phyloP scores from a whole-genome alignment of 2,113 vertebrate genomes.

The Panurus biarmicus region DNA sequence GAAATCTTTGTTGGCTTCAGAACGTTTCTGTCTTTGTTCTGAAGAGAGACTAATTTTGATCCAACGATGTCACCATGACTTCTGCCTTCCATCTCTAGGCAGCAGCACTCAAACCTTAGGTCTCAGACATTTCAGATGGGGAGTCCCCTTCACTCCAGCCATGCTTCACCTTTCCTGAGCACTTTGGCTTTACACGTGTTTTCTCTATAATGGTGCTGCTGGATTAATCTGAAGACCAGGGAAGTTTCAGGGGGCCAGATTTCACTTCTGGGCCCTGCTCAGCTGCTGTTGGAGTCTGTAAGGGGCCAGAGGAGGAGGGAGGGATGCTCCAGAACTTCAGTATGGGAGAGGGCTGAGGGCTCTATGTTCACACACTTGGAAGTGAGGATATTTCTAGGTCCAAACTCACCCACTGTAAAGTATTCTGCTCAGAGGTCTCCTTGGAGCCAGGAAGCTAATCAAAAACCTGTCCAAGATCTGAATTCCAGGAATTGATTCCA shows the following conservation, averaged over 20 bases:
- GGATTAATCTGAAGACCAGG: background rate
- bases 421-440: background rate
- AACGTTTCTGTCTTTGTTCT: background rate
- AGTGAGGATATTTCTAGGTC: background rate
- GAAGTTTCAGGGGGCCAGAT: background rate
- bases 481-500: background rate
- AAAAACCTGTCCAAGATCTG: background rate
- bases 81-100: background rate
- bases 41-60: background rate
- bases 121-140: background rate
- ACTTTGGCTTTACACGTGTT: background rate
- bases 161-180: background rate
- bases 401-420: background rate
- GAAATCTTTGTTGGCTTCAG: background rate
- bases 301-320: background rate
- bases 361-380: background rate
- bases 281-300: background rate
- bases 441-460: background rate
- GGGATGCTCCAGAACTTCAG: background rate
- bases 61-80: accelerated
- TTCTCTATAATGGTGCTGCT: background rate
- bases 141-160: background rate
- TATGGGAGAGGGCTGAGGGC: background rate
- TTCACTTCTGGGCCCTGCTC: background rate
- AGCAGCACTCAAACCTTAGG: background rate